Evolutionary conservation across 2,888 invertebrate genomes (phyloP).

Genomic region (Dexiosoma caninum): DNA sequence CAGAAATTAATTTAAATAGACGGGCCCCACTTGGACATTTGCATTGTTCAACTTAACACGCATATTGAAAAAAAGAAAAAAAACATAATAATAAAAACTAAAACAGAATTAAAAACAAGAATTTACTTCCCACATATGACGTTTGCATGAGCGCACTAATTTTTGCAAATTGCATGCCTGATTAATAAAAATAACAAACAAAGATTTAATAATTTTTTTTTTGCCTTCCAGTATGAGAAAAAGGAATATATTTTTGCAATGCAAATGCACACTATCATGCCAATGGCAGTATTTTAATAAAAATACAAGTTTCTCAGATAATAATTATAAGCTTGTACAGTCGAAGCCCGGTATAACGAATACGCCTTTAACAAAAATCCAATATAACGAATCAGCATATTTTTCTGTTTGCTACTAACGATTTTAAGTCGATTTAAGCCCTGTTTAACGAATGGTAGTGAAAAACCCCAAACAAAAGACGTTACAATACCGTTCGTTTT

Average conservation of each 20-base stretch:
- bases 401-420: too few species aligned
- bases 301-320: neutral
- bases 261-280: conserved; percentile 6
- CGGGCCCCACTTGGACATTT: conserved; percentile 55
- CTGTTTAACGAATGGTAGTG: too few species aligned
- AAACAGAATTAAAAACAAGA: conserved; percentile 3
- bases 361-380: too few species aligned
- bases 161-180: conserved; percentile 70
- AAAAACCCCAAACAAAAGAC: too few species aligned
- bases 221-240: neutral
- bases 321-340: neutral
- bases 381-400: too few species aligned
- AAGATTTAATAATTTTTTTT: neutral
- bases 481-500: too few species aligned
- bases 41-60: conserved; percentile 45
- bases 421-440: too few species aligned
- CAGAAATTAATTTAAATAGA: conserved; percentile 11
- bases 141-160: conserved; percentile 58
- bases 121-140: conserved; percentile 45
- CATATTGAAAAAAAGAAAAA: conserved; percentile 40
- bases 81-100: neutral
- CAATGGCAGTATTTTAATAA: neutral
- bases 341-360: too few species aligned
- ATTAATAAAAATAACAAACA: conserved; percentile 65
- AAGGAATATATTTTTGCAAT: conserved; percentile 10